A percentile compares a stretch with the other conserved stretches of the same genome.
phyloP scores from a whole-genome alignment of 2,797 vertebrate species.

The Molossus molossus region DNA sequence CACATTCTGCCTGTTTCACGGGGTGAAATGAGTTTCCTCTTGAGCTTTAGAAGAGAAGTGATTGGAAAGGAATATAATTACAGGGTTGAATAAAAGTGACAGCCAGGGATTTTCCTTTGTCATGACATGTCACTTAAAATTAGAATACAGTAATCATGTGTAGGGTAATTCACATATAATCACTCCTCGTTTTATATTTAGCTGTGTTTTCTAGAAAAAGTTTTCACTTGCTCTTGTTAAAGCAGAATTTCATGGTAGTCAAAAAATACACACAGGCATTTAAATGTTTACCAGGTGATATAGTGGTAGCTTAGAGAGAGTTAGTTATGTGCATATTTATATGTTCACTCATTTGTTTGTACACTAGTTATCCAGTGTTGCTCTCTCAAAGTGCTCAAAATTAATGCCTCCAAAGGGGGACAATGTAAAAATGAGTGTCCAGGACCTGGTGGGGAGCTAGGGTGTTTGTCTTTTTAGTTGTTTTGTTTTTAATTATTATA shows the following conservation, averaged over 20 bases:
- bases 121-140: neutral
- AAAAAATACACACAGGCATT: neutral
- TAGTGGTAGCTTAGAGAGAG: neutral
- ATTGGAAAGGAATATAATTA: constrained; percentile 8
- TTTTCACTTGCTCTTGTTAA: neutral
- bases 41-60: neutral
- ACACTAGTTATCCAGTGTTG: neutral
- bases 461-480: neutral
- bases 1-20: neutral
- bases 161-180: constrained; percentile 34
- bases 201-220: neutral
- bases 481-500: too few relatives aligned
- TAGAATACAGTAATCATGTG: neutral
- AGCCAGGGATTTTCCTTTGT: constrained; percentile 45
- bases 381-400: neutral
- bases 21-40: neutral
- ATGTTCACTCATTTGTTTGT: neutral
- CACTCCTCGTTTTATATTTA: constrained; percentile 19
- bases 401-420: neutral
- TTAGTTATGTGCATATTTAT: neutral
- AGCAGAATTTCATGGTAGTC: neutral
- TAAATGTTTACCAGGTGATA: neutral
- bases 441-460: too few relatives aligned
- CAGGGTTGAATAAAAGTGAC: neutral
- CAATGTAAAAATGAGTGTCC: neutral